A percentile compares a stretch with the other conserved stretches of the same genome.
Conservation (phyloP, 2,888 invertebrate genomes). For the Drosophila paranaensis region DNA sequence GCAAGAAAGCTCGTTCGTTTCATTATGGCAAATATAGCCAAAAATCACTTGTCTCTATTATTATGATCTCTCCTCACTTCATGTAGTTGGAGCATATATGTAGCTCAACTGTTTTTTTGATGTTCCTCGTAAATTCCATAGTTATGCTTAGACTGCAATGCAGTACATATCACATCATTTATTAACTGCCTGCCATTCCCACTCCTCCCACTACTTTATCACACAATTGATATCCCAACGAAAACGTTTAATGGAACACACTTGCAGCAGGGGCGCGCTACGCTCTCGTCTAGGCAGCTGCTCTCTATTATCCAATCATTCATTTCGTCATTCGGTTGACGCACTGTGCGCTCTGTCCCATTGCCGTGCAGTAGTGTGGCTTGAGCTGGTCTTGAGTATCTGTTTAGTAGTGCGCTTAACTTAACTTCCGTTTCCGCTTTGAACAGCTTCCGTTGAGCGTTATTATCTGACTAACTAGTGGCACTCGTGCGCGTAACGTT, state of each 20-base stretch:
- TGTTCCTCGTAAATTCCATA: too few relatives aligned
- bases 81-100: too few relatives aligned
- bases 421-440: constrained; percentile 80
- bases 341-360: constrained; percentile 16
- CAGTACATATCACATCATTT: too few relatives aligned
- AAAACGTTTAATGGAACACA: constrained; percentile 12
- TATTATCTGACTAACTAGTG: constrained; percentile 81
- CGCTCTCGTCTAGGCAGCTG: background rate
- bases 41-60: too few relatives aligned
- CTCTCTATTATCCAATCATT: constrained; percentile 34
- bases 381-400: constrained; percentile 63
- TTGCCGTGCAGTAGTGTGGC: constrained; percentile 15
- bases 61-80: too few relatives aligned
- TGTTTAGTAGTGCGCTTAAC: constrained; percentile 80
- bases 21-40: too few relatives aligned
- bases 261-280: background rate
- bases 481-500: constrained; percentile 80
- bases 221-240: background rate
- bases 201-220: too few relatives aligned
- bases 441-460: constrained; percentile 77
- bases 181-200: too few relatives aligned
- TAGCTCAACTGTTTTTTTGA: too few relatives aligned
- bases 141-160: too few relatives aligned
- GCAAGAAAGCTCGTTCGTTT: too few relatives aligned
- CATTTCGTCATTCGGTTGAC: constrained; percentile 39